phyloP scores from a whole-genome alignment of 53 echinoderm and acorn worm genomes.

The Crossaster papposus region DNA sequence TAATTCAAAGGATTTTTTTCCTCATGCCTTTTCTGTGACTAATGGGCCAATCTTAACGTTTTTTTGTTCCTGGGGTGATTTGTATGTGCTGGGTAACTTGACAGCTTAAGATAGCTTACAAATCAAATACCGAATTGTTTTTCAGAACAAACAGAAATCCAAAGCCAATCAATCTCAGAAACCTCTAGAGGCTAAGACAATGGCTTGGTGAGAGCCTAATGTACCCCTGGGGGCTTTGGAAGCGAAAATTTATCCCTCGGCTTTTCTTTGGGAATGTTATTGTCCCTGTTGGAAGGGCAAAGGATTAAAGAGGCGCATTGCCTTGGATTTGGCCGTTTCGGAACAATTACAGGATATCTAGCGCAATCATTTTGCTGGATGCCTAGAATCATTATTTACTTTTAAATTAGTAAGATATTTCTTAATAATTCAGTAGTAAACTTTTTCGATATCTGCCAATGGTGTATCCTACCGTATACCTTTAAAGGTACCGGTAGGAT shows the following conservation, averaged over 20 bases:
- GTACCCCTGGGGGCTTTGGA: neutral
- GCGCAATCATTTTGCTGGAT: too few species aligned
- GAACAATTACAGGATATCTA: too few species aligned
- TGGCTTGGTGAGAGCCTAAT: neutral
- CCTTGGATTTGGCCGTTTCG: too few species aligned
- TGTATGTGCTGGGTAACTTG: neutral
- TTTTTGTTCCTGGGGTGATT: neutral
- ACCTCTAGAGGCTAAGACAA: neutral
- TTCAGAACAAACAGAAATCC: neutral
- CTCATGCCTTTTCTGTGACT: neutral
- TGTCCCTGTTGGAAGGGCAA: neutral
- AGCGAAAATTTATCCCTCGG: conserved; percentile 23
- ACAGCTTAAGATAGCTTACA: conserved; percentile 10
- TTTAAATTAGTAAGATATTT: too few species aligned
- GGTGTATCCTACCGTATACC: too few species aligned
- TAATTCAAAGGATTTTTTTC: too few species aligned
- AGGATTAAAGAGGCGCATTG: neutral
- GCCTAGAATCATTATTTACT: too few species aligned
- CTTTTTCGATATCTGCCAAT: too few species aligned
- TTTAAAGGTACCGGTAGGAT: too few species aligned
- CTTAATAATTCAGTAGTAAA: too few species aligned
- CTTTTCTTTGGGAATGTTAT: conserved; percentile 23
- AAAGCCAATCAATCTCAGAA: neutral
- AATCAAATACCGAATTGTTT: conserved; percentile 19
- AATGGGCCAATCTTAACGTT: neutral